Evolutionary conservation across 2,888 invertebrate genomes (phyloP).

Genomic region (Macrophya alboannulata): DNA sequence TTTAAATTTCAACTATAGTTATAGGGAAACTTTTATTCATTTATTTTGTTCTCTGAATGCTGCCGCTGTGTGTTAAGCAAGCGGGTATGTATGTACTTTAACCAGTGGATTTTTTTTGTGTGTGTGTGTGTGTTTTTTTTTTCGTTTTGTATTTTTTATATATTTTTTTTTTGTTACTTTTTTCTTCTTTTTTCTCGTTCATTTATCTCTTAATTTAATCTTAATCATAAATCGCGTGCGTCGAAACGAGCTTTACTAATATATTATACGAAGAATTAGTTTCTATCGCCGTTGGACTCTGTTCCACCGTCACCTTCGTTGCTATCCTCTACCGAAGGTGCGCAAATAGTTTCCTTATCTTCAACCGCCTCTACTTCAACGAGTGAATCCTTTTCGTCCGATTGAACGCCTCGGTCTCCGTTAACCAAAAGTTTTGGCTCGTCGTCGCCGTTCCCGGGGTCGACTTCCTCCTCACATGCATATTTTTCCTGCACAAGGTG

Average conservation of each 20-base stretch:
- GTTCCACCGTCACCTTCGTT: slow-evolving; percentile 64
- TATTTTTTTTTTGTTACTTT: slow-evolving; percentile 63
- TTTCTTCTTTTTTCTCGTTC: slow-evolving; percentile 41
- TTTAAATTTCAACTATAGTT: slow-evolving; percentile 59
- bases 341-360: slow-evolving; percentile 56
- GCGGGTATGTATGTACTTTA: slow-evolving; percentile 58
- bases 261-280: slow-evolving; percentile 51
- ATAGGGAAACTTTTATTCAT: slow-evolving; percentile 45
- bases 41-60: slow-evolving; percentile 35
- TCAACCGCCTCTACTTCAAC: slow-evolving; percentile 42
- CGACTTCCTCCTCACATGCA: slow-evolving; percentile 43
- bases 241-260: slow-evolving; percentile 56
- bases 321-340: slow-evolving; percentile 59
- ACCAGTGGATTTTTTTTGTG: slow-evolving; percentile 51
- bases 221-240: slow-evolving; percentile 56
- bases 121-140: slow-evolving; percentile 61
- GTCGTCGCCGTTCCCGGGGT: slow-evolving; percentile 5
- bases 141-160: slow-evolving; percentile 64
- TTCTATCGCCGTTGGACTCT: slow-evolving; percentile 57
- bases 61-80: slow-evolving; percentile 60
- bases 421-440: slow-evolving; percentile 26
- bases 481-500: slow-evolving; percentile 2
- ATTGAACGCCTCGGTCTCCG: slow-evolving; percentile 49
- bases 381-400: slow-evolving; percentile 46
- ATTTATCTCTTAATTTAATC: slow-evolving; percentile 52